Base-by-base conservation (phyloP, 2,797 vertebrate species). In the Cottoperca gobio region DNA sequence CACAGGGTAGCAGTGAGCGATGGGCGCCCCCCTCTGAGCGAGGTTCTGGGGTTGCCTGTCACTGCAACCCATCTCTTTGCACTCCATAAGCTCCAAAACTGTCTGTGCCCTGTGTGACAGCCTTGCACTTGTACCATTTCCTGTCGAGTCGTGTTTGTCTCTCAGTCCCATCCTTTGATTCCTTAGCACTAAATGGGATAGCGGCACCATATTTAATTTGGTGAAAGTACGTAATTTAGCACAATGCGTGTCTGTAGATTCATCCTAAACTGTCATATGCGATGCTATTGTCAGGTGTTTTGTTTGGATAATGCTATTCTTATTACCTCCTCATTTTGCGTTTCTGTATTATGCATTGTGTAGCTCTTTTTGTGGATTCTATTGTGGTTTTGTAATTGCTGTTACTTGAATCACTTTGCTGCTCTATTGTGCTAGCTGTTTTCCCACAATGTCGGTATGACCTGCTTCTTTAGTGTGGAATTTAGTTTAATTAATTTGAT, bases 361-460 rank as follows among this genome's bases (percentile, higher is more conserved):
- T 8, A 10, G 53, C 49, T 80, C 16, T 70, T 86, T 82, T 77
- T 60, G 37, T 37, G 45, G 58, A 35, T 75, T 54, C 79, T 63
- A 78, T 88, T 90, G 84, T 86, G 60, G 16, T 73, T 82, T 81
- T 73, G 53, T 86, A 87, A 90, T 85, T 89, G 73, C 69, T 67
- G 49, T 84, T 58, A 67, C 73, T 86, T 86, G 55, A 88, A 82
- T 87, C 73, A 67, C 71, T 78, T 54, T 55, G 67, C 76, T 48
- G 60, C 16, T 65, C 80, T 65, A 84, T 85, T 86, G 78, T 89
- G 60, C 33, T 23, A 1, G 35, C 57, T 87, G 67, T 74, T 86
- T 76, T 72, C 49, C 23, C 55, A 68, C 60, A 87, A 58, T 73
- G 68, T 70, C 48, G 62, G 37, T 45, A 62, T 76, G 57, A 82